Base-by-base conservation (phyloP, 2,797 vertebrate species). In the Gobio occitaniae region DNA sequence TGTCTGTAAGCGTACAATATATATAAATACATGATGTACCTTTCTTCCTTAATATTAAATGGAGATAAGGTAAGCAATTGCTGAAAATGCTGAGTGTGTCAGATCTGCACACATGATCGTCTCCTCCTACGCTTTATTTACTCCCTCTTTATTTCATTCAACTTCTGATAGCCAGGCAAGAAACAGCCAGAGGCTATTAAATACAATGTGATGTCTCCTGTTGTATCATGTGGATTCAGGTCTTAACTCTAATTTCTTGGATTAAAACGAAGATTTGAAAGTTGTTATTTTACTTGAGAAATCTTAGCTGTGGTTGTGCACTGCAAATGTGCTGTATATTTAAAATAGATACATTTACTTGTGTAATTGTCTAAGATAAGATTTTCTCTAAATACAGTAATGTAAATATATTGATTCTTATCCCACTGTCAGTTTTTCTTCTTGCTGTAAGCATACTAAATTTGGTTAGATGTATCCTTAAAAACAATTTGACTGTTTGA, bases 91-190 rank as follows among this genome's bases (percentile, higher is more conserved):
- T 79, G 80, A 83, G 54, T 16, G 10, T 70, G 68, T 78, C 56
- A 65, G 63, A 78, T 84, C 65, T 50, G 44, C 74, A 56, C 63
- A 70, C 25, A 61, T 78, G 38, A 78, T 71, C 38, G 8, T 78
- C 65, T 71, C 65, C 75, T 54, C 52, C 83, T 68, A 70, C 75
- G 36, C 66, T 70, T 78, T 21, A 76, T 61, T 78, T 84, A 70
- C 50, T 69, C 50, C 8, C 54, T 21, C 78, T 78, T 84, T 71
- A 84, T 78, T 84, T 84, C 25, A 84, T 84, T 84, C 25, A 59
- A 21, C 74, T 69, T 44, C 74, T 69, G 50, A 50, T 59, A 19
- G 36, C 63, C 65, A 72, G 66, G 66, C 36, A 54, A 50, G 74
- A 78, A 71, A 78, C 84, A 78, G 74, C 38, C 50, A 56, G 74